Percentiles rank a stretch among this genome's conserved stretches.
Conservation (phyloP, 2,797 vertebrate genomes). For the Mionectes olivaceus region DNA sequence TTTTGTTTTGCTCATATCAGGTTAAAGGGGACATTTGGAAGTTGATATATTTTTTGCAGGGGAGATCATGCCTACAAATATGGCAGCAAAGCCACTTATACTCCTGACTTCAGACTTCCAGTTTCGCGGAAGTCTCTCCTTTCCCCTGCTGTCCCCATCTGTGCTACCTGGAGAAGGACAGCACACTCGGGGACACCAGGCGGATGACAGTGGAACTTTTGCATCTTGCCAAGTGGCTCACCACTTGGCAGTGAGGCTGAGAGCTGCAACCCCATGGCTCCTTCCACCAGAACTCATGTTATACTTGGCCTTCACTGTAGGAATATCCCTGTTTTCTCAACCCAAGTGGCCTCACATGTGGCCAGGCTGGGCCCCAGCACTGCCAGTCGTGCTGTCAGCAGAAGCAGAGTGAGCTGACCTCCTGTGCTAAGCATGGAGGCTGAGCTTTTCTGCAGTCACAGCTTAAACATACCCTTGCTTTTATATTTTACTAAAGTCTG, state of each 20-base stretch:
- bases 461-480: not conserved
- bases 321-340: not conserved
- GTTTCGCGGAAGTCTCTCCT: not conserved
- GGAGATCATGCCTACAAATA: accelerated
- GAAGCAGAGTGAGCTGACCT: not conserved
- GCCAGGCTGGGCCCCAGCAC: not conserved
- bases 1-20: not conserved
- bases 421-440: not conserved
- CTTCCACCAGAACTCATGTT: not conserved
- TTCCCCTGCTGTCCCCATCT: not conserved
- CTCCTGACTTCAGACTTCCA: not conserved
- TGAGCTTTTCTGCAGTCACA: not conserved
- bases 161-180: not conserved
- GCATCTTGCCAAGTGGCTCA: not conserved
- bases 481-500: not conserved
- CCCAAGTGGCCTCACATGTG: accelerated
- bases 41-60: not conserved
- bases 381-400: not conserved
- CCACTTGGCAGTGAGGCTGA: not conserved
- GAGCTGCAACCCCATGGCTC: accelerated
- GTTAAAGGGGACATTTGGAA: not conserved
- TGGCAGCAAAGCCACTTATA: not conserved
- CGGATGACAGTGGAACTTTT: not conserved
- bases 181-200: not conserved
- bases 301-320: not conserved